Evolutionary conservation across 2,113 vertebrate species (phyloP).

Genomic region (Vidua macroura): DNA sequence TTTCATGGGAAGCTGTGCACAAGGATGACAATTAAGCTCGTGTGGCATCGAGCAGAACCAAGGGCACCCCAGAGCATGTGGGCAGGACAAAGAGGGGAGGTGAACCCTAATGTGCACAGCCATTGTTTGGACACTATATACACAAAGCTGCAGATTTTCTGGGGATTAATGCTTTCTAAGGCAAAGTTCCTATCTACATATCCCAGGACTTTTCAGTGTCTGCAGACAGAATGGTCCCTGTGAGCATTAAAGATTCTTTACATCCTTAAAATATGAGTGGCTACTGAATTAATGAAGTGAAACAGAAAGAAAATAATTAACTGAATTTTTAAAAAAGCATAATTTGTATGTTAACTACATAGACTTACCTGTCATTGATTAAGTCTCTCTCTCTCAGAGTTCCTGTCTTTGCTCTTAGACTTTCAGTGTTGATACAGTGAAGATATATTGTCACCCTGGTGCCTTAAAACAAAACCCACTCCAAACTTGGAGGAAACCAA

Average conservation of each 20-base stretch:
- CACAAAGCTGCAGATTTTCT: not conserved
- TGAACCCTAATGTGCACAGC: not conserved
- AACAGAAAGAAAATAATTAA: not conserved
- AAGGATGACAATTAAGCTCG: rapidly evolving
- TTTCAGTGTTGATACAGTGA: not conserved
- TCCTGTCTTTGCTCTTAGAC: not conserved
- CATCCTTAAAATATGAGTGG: not conserved
- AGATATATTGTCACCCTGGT: not conserved
- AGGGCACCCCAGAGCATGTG: not conserved
- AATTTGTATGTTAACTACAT: not conserved
- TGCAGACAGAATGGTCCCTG: not conserved
- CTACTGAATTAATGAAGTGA: not conserved
- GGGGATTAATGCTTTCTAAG: not conserved
- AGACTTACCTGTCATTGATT: not conserved
- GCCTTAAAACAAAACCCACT: not conserved
- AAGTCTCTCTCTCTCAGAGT: not conserved
- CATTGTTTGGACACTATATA: not conserved
- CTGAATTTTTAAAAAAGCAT: not conserved
- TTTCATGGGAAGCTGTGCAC: rapidly evolving
- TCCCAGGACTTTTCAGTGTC: not conserved
- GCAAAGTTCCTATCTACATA: not conserved
- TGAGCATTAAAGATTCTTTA: not conserved
- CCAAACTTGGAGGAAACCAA: not conserved
- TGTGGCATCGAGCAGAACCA: not conserved
- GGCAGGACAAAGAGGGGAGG: not conserved